Evolutionary conservation across 2,113 vertebrate species (phyloP).

Genomic region (Cebus imitator): DNA sequence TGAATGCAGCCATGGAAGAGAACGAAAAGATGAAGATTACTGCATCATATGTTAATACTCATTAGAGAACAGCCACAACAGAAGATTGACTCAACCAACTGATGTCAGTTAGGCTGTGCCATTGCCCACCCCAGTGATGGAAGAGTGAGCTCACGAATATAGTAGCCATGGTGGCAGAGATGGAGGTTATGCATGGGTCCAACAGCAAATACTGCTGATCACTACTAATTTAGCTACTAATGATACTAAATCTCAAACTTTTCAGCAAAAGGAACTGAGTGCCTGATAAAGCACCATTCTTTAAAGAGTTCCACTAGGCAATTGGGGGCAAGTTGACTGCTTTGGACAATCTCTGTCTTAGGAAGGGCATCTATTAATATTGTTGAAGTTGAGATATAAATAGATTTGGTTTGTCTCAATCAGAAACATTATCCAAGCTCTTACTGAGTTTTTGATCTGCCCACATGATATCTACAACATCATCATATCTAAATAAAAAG

Average conservation of each 20-base stretch:
- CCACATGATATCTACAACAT: background rate
- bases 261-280: background rate
- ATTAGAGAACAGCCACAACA: background rate
- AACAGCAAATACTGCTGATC: background rate
- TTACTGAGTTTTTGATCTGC: background rate
- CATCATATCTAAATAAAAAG: background rate
- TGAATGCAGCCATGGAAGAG: background rate
- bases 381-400: background rate
- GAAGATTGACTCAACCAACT: background rate
- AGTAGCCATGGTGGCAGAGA: background rate
- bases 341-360: background rate
- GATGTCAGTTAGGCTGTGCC: background rate
- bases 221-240: background rate
- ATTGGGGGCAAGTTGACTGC: background rate
- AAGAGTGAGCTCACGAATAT: background rate
- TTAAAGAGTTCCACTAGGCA: background rate
- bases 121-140: rapidly evolving
- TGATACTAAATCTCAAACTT: background rate
- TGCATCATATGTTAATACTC: background rate
- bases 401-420: background rate
- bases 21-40: background rate
- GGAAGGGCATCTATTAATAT: background rate
- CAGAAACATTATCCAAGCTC: background rate
- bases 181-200: background rate
- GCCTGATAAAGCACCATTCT: background rate